phyloP scores from a whole-genome alignment of 2,113 vertebrate species.

The Anoura caudifer region DNA sequence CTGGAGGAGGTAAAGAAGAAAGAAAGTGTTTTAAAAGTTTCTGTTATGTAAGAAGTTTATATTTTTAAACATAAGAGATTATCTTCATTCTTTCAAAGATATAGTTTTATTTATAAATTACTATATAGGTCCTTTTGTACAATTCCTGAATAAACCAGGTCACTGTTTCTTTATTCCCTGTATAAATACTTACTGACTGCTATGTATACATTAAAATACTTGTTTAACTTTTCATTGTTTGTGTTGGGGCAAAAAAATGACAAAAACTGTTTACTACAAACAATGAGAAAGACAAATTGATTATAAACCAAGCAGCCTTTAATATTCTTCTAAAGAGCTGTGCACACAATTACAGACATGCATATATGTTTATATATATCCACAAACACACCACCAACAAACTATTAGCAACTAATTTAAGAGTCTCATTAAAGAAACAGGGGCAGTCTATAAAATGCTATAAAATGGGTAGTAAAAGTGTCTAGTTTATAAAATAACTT shows the following conservation, averaged over 20 bases:
- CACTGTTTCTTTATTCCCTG: neutral
- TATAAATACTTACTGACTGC: neutral
- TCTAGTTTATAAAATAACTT: neutral
- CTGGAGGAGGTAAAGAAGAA: neutral
- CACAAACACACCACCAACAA: neutral
- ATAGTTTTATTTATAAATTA: neutral
- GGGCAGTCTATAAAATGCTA: neutral
- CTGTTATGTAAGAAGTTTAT: neutral
- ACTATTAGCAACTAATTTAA: neutral
- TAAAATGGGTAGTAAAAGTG: neutral
- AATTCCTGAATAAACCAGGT: neutral
- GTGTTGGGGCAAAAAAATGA: neutral
- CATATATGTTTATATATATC: neutral
- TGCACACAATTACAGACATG: neutral
- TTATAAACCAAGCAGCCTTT: neutral
- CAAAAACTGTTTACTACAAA: neutral
- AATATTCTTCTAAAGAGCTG: neutral
- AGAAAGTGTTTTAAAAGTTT: neutral
- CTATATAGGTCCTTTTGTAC: neutral
- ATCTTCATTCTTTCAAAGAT: neutral
- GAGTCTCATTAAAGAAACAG: rapidly evolving
- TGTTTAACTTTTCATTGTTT: neutral
- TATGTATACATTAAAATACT: neutral
- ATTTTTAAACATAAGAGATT: neutral
- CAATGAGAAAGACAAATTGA: neutral